These are phyloP conservation scores for Drosophila gunungcola DNA, from an alignment of 1,140 invertebrate genomes.

Conservation along the genomic window DNA sequence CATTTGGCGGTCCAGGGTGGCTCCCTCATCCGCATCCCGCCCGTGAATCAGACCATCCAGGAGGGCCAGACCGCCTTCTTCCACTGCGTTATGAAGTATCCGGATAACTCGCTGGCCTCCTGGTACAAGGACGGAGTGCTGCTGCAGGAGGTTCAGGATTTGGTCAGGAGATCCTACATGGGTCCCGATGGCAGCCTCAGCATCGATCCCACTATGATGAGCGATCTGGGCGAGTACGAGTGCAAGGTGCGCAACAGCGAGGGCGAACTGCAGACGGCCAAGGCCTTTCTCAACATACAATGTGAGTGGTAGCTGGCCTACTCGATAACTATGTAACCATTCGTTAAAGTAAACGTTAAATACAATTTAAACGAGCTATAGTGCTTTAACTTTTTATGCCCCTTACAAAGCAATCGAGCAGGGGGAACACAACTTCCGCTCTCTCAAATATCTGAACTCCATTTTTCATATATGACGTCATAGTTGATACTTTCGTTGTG, in stretches of 20 bases:
- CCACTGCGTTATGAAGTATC: conserved; percentile 91
- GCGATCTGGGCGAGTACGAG: conserved; percentile 94
- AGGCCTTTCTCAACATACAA: conserved; percentile 96
- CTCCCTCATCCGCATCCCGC: conserved; percentile 87
- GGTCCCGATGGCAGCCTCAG: conserved; percentile 90
- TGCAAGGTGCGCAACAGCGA: conserved; percentile 93
- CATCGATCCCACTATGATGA: conserved; percentile 90
- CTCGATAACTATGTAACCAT: too few relatives aligned
- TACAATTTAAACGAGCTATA: too few relatives aligned
- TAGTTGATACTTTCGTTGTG: too few relatives aligned
- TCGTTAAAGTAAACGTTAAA: too few relatives aligned
- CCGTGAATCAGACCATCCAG: conserved; percentile 94
- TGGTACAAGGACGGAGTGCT: conserved; percentile 90
- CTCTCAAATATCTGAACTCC: too few relatives aligned
- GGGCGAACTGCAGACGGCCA: conserved; percentile 92
- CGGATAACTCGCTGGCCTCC: conserved; percentile 86
- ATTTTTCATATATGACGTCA: too few relatives aligned
- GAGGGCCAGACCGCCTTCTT: conserved; percentile 94
- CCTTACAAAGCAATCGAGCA: too few relatives aligned
- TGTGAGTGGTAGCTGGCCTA: conserved; percentile 87
- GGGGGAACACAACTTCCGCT: too few relatives aligned
- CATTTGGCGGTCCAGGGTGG: conserved; percentile 92
- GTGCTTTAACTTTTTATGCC: too few relatives aligned
- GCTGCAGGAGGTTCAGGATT: conserved; percentile 87
- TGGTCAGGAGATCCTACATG: conserved; percentile 87